phyloP scores from a whole-genome alignment of 2,888 invertebrate species.

The Hesperia comma region DNA sequence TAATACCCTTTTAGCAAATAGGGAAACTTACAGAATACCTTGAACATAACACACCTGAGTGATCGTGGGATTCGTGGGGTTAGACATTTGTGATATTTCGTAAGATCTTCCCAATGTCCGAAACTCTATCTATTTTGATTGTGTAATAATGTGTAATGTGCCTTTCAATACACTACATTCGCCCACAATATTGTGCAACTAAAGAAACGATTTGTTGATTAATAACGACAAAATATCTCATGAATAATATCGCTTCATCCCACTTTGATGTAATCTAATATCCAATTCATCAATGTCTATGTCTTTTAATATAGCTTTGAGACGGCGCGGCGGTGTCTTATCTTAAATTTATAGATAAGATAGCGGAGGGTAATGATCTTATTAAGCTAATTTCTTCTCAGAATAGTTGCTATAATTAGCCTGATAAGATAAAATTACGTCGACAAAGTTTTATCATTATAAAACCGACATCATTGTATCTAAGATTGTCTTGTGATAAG shows the following conservation, averaged over 20 bases:
- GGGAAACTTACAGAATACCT: no score
- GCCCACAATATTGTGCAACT: no score
- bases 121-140: no score
- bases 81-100: no score
- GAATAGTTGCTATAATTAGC: slow-evolving; percentile 30
- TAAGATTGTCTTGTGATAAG: slow-evolving; percentile 25
- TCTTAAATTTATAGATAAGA: slow-evolving; percentile 23
- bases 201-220: no score
- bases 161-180: no score
- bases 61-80: no score
- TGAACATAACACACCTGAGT: no score
- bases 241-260: neutral
- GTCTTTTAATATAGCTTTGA: neutral
- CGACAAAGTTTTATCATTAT: slow-evolving; percentile 30
- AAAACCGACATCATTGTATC: slow-evolving; percentile 20
- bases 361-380: slow-evolving; percentile 23
- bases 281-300: neutral
- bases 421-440: slow-evolving; percentile 23
- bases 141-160: no score
- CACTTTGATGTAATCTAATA: neutral
- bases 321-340: slow-evolving; percentile 8
- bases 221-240: neutral
- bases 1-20: no score
- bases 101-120: no score
- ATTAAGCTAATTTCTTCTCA: slow-evolving; percentile 30